Evolutionary conservation across 1,140 invertebrate genomes (phyloP), one percentile per base, ranked within the genome.

Genomic region (Solenopsis fugax): DNA sequence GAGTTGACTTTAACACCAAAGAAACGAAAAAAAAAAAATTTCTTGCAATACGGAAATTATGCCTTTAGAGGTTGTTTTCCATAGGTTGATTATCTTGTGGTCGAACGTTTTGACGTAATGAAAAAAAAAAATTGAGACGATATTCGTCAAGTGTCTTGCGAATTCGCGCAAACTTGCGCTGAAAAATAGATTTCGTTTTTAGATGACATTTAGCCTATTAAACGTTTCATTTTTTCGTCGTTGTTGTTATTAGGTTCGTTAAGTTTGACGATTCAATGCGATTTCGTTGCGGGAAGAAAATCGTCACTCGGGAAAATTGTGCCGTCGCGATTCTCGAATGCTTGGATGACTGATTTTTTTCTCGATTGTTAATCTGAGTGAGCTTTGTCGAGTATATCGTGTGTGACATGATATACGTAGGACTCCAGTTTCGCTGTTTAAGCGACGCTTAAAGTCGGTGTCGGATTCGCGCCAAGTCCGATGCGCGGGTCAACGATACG

Each of bases 1-100:
- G 54, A 86, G 52, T 86, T 50, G 76, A 89, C 69, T 45, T 67
- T 41, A 90, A 90, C 88, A 89, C 77, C 89, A 90, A 89, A 69
- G 21, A 67, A 65, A 67, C 16, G 65, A 84, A 76, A 41, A 37
- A 21, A 86, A 76, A 29, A 29, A 29, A 29, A 29, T 87, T 89
- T 58, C 71, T 72, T 89, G 87, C 88, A 89, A 89, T 89, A 89
- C 60, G 54, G 75, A 60, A 54, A 62, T 67, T 86, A 81, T 48
- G 41, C 24, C 50, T 71, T 73, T 73, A 84, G 41, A 84, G 56
- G 24, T 34, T 72, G 16, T 56, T 81, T 21, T 75, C 18, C 58
- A 73, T 58, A 60, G 13, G 69, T 73, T 72, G 18, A 73, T 84
- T 54, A 45, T 77, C 58, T 77, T 24, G n/a, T 24, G 29, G n/a